Percentiles rank a stretch among this genome's conserved stretches.
phyloP scores from a whole-genome alignment of 1,140 invertebrate genomes.

The Meloidogyne hapla region DNA sequence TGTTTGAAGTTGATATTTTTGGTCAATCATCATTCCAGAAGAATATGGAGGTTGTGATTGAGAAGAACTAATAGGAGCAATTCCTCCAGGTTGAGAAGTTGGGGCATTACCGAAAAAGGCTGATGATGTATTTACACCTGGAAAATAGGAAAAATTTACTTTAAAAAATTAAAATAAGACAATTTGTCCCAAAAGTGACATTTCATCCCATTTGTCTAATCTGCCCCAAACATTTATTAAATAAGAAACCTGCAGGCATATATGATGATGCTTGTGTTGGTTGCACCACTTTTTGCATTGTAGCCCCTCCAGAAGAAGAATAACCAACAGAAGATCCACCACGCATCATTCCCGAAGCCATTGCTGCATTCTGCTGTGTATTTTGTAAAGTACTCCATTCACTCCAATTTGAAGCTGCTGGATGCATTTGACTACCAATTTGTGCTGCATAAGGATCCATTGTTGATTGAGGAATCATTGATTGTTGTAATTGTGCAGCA shows the following conservation, averaged over 20 bases:
- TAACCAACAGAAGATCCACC: background rate
- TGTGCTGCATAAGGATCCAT: constrained; percentile 29
- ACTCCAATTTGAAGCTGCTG: constrained; percentile 5
- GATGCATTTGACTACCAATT: background rate
- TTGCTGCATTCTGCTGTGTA: background rate
- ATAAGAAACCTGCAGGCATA: background rate
- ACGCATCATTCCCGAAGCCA: background rate
- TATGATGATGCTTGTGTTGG: background rate
- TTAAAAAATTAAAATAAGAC: no score
- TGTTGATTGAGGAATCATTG: constrained; percentile 6
- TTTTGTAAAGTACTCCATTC: constrained; percentile 11
- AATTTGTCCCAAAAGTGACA: no score
- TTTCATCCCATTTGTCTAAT: no score
- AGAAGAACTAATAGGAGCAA: background rate
- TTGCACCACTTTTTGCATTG: background rate
- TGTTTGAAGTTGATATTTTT: background rate
- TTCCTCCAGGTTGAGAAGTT: background rate
- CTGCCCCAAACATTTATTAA: background rate
- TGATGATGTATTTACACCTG: background rate
- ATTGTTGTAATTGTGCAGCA: constrained; percentile 19
- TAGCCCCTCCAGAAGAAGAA: background rate
- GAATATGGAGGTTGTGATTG: background rate
- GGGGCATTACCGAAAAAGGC: background rate
- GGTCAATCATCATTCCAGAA: background rate
- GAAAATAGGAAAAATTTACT: background rate